Base-by-base conservation (phyloP, 2,797 vertebrate genomes). In the Neoniphon sammara region DNA sequence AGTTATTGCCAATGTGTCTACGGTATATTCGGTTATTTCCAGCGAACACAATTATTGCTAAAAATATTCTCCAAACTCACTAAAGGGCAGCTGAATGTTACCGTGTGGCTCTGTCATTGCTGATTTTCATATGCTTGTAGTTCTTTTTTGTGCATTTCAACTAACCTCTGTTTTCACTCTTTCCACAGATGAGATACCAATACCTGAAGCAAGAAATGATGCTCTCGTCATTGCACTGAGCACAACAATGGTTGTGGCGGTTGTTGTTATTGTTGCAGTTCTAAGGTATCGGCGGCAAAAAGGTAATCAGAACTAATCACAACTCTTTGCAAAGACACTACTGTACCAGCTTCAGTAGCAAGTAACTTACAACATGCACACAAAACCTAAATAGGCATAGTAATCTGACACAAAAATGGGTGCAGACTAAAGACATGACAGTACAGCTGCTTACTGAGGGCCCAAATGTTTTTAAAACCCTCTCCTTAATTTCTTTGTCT, bases 21-120 rank as follows among this genome's bases (percentile, higher is more conserved):
- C 47, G 76, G 86, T 65, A 66, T 73, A 18, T 84, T 77, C 81
- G 88, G 90, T 91, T 88, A 64, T 91, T 92, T 92, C 88, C 86
- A 82, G 1, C 25, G 60, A 55, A 67, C 68, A n/a, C 30, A 60
- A 36, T 14, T 70, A 2, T 27, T 27, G 12, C 42, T 46, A 15
- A 47, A 23, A 64, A 0, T n/a, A 17, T 57, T 4, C 15, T 0
- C 34, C 9, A 30, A 10, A 64, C 8, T 61, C 14, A 27, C 5
- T 1, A 5, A 15, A 25, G 12, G 20, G 1, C n/a, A 4, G 11
- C 11, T 12, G 0, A 14, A 9, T 42, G 39, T 42, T 12, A 12
- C 12, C 39, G 14, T 12, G 11, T 42, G 31, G 7, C 31, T 7
- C 36, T 39, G 36, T 39, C 36, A 9, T 39, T 10, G 21, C 7